Percentiles rank a stretch among this genome's conserved stretches.
phyloP scores from a whole-genome alignment of 2,888 invertebrate species.

The Cecidostiba fungosa region DNA sequence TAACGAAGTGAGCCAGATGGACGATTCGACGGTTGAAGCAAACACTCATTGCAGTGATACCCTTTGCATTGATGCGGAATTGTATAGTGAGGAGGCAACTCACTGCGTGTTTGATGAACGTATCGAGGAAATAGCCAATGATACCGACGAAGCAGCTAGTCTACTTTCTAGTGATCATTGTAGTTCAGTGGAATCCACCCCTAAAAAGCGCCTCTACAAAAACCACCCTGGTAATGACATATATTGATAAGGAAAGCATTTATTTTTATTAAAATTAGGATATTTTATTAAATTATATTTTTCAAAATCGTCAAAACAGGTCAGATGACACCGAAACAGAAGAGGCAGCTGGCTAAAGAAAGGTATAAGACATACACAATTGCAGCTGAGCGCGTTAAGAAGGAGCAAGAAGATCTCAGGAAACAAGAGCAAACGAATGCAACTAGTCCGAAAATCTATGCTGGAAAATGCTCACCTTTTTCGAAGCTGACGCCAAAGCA shows the following conservation, averaged over 20 bases:
- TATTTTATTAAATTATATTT: background rate
- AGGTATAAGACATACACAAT: constrained; percentile 93
- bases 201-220: constrained; percentile 83
- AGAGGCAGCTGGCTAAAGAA: constrained; percentile 88
- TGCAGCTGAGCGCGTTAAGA: constrained; percentile 83
- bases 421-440: constrained; percentile 69
- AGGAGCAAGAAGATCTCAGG: constrained; percentile 74
- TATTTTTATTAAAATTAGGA: background rate
- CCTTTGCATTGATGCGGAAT: constrained; percentile 82
- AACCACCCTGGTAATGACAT: constrained; percentile 66
- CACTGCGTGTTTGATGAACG: constrained; percentile 65
- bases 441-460: constrained; percentile 65
- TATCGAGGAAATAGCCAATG: constrained; percentile 81
- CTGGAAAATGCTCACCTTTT: constrained; percentile 72
- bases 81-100: constrained; percentile 78
- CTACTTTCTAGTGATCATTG: constrained; percentile 86
- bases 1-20: constrained; percentile 86
- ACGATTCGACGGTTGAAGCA: constrained; percentile 78
- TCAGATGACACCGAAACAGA: constrained; percentile 88
- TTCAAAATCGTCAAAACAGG: constrained; percentile 28
- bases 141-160: constrained; percentile 84
- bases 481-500: constrained; percentile 84
- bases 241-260: background rate
- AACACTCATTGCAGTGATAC: constrained; percentile 81
- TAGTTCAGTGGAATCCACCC: constrained; percentile 88